These are phyloP conservation scores for Bettongia penicillata DNA, from an alignment of 2,113 vertebrate species.

Conservation along the genomic window DNA sequence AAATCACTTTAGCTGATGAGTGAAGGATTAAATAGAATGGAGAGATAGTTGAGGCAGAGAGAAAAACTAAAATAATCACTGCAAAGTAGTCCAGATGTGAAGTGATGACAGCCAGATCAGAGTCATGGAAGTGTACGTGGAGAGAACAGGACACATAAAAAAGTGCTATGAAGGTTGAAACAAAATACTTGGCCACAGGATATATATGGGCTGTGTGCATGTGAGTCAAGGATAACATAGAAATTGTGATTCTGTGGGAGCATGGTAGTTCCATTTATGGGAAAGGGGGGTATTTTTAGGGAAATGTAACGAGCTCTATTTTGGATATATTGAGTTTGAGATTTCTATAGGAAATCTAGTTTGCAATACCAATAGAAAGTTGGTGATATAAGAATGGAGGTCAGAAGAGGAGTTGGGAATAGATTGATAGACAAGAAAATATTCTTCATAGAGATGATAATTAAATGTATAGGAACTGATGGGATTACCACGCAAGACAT, in stretches of 20 bases:
- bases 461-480: neutral
- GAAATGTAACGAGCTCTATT: neutral
- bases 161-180: neutral
- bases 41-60: neutral
- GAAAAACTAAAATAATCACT: neutral
- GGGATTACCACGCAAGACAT: neutral
- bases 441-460: neutral
- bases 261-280: neutral
- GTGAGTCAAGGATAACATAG: neutral
- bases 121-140: neutral
- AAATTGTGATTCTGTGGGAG: neutral
- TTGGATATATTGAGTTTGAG: neutral
- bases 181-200: too few species aligned
- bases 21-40: neutral
- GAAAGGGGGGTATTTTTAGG: neutral
- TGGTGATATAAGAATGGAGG: neutral
- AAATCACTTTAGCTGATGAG: neutral
- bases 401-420: neutral
- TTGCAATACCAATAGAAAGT: neutral
- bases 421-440: neutral
- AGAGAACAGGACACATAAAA: neutral
- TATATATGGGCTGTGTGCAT: neutral
- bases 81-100: neutral
- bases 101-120: neutral
- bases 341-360: neutral